Percentiles rank a stretch among this genome's conserved stretches.
These are phyloP conservation scores for Agonopterix arenella DNA, from an alignment of 2,888 invertebrate species.

Conservation along the genomic window DNA sequence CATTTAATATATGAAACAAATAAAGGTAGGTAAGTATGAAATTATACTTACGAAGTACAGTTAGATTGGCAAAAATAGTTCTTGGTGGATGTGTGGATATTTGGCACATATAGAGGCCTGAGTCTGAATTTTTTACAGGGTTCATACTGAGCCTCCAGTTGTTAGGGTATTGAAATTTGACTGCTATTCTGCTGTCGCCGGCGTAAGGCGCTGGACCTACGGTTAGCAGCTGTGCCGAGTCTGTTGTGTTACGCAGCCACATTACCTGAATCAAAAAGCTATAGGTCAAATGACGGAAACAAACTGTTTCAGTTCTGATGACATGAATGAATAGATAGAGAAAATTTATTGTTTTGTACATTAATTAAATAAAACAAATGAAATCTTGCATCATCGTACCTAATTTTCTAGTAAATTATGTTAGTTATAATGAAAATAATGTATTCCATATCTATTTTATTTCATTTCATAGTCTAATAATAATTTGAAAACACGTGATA, in stretches of 20 bases:
- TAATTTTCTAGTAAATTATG: too few relatives aligned
- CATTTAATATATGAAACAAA: too few relatives aligned
- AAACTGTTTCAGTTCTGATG: background rate
- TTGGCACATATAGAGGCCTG: slow-evolving; percentile 87
- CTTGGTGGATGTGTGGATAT: slow-evolving; percentile 88
- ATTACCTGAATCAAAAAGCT: slow-evolving; percentile 70
- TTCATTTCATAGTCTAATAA: too few relatives aligned
- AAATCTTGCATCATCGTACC: too few relatives aligned
- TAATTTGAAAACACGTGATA: too few relatives aligned
- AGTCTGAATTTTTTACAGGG: slow-evolving; percentile 82
- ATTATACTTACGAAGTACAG: slow-evolving; percentile 81
- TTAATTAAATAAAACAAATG: too few relatives aligned
- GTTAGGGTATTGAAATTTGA: slow-evolving; percentile 83
- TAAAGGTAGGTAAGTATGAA: too few relatives aligned
- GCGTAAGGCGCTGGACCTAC: slow-evolving; percentile 80
- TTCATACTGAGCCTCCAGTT: slow-evolving; percentile 84
- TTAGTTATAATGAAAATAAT: too few relatives aligned
- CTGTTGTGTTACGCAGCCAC: slow-evolving; percentile 80
- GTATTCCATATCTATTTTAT: too few relatives aligned
- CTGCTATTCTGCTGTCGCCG: slow-evolving; percentile 78
- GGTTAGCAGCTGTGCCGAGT: slow-evolving; percentile 80
- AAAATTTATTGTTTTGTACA: too few relatives aligned
- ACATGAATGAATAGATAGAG: too few relatives aligned
- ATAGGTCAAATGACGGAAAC: background rate
- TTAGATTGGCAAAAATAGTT: slow-evolving; percentile 84